phyloP scores from a whole-genome alignment of 2,113 vertebrate genomes.

The Alethe diademata region DNA sequence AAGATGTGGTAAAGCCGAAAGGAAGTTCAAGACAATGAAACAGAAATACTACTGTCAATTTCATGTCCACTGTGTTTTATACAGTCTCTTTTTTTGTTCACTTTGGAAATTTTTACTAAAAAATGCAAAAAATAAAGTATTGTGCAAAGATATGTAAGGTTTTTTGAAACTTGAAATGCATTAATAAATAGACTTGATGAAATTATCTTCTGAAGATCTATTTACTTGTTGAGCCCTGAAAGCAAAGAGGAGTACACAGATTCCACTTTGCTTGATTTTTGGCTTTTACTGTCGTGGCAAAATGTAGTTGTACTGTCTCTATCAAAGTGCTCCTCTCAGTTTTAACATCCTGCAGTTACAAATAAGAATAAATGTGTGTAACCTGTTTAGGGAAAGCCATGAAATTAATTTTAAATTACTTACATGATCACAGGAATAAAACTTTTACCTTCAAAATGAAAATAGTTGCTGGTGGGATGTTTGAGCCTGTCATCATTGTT shows the following conservation, averaged over 20 bases:
- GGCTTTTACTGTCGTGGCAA: background rate
- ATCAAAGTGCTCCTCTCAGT: background rate
- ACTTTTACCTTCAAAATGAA: background rate
- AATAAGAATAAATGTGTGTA: background rate
- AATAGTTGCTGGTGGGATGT: background rate
- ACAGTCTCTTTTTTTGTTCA: constrained; percentile 86
- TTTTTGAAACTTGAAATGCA: constrained; percentile 97
- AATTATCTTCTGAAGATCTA: constrained; percentile 70
- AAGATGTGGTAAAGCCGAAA: constrained; percentile 87
- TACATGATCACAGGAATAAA: background rate
- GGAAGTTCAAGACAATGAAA: constrained; percentile 77
- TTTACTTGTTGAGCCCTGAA: constrained; percentile 51
- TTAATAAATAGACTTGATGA: constrained; percentile 94
- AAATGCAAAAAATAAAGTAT: constrained; percentile 88
- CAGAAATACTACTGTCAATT: constrained; percentile 89
- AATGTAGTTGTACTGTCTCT: background rate
- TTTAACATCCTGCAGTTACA: background rate
- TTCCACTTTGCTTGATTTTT: background rate
- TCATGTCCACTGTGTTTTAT: constrained; percentile 93
- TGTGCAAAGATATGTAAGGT: constrained; percentile 90
- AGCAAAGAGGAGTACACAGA: background rate
- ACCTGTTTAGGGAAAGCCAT: background rate
- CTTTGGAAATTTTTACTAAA: constrained; percentile 90
- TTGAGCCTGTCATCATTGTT: background rate
- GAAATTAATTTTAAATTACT: background rate